Conservation (phyloP, 2,113 vertebrate genomes). For the Mixornis gularis region DNA sequence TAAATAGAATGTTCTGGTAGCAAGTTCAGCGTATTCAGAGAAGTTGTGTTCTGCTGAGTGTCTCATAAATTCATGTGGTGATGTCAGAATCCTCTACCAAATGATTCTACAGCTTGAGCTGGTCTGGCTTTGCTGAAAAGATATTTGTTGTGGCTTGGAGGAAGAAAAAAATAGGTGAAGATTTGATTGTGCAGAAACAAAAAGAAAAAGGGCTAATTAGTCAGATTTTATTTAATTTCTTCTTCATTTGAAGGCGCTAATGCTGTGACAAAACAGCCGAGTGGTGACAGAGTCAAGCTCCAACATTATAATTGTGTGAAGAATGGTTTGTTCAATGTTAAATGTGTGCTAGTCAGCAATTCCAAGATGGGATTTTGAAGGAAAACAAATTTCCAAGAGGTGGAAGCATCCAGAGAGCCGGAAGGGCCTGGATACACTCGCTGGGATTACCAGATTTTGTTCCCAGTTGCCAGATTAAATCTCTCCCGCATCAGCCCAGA, state of each 20-base stretch:
- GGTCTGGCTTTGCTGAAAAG: not conserved
- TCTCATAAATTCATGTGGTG: not conserved
- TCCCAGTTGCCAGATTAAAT: not conserved
- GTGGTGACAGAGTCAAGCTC: not conserved
- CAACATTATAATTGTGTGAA: not conserved
- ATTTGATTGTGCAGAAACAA: not conserved
- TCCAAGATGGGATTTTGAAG: not conserved
- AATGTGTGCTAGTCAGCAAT: not conserved
- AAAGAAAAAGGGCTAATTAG: not conserved
- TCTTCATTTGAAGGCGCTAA: not conserved
- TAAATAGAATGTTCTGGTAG: not conserved
- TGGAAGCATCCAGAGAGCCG: not conserved
- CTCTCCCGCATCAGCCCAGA: not conserved
- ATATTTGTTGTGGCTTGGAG: not conserved
- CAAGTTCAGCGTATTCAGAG: not conserved
- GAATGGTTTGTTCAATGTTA: not conserved
- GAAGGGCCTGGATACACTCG: accelerated
- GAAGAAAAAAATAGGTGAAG: not conserved
- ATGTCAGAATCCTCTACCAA: not conserved
- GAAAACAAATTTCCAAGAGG: not conserved
- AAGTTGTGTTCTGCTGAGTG: not conserved
- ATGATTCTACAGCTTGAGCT: not conserved
- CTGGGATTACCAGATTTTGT: not conserved
- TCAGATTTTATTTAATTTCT: not conserved
- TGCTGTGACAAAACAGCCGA: not conserved